Evolutionary conservation across 2,113 vertebrate species (phyloP), one percentile per base, ranked within the genome.

Genomic region (Arothron firmamentum): DNA sequence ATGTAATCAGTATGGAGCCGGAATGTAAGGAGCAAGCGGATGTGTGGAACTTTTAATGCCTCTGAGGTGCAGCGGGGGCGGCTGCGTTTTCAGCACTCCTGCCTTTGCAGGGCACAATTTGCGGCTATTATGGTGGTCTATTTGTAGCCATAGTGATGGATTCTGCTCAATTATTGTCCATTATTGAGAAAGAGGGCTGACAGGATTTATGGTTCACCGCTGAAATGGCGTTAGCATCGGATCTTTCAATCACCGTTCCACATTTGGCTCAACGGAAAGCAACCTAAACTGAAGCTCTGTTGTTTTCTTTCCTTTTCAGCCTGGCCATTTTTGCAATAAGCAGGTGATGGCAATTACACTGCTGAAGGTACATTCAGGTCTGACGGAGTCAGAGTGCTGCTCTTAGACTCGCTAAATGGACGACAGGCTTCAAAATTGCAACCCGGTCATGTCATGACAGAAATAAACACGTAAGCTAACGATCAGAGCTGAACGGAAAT

Each of bases 101-200:
- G 85, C 87, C 84, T 83, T 82, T 85, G 89, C 90, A 89, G 91
- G 82, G 89, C 72, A 86, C 89, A 92, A 92, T 93, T 94, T 93
- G 80, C 74, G 73, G 77, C 92, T 91, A 94, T 92, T 94, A 92
- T 81, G 89, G 88, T 84, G 86, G 88, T 90, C 90, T 92, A 90
- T 93, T 92, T 90, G 81, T 56, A 85, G 91, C 89, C 74, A 87
- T 89, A 85, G 91, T 90, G 92, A 95, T 94, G 91, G 92, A 94
- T 93, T 91, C 89, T 83, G 90, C 90, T 92, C 92, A 93, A 94
- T 94, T 93, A 95, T 93, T 92, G 93, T 92, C 94, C 94, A 94
- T 96, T 96, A 94, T 88, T 84, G 85, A 91, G 91, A 91, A 88
- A 92, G 91, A 92, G 91, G 92, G 92, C 90, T 70, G 63, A 49